Conservation (phyloP, 2,797 vertebrate genomes). For the Galagoides demidoff region DNA sequence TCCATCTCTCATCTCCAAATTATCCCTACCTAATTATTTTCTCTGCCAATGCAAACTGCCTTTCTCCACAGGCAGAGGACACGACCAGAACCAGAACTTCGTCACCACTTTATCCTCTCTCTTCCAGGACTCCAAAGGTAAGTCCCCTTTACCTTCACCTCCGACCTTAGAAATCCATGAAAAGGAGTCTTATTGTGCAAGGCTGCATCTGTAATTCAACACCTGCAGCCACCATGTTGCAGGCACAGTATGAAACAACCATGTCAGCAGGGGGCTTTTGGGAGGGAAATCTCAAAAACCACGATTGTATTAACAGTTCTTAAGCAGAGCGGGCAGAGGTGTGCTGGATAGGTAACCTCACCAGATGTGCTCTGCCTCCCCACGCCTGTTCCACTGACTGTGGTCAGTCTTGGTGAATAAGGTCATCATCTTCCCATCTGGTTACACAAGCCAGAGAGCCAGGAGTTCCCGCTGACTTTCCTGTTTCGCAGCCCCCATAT, state of each 20-base stretch:
- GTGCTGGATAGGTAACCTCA: not conserved
- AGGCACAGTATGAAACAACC: too few species aligned
- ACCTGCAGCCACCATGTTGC: too few species aligned
- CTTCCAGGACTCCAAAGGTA: not conserved
- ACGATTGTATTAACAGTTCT: not conserved
- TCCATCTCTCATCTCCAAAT: not conserved
- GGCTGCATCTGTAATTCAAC: not conserved
- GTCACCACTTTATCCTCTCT: not conserved
- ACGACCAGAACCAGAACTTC: too few species aligned
- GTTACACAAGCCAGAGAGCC: not conserved
- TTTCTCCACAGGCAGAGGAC: not conserved
- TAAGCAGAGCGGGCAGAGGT: not conserved
- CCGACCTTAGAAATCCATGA: not conserved
- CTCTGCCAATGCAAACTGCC: not conserved
- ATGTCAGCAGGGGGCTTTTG: not conserved
- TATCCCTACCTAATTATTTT: not conserved
- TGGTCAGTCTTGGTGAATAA: not conserved
- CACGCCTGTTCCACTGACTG: not conserved
- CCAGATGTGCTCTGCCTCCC: not conserved
- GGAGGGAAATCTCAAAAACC: not conserved
- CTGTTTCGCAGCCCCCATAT: rapidly evolving
- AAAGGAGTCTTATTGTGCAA: not conserved
- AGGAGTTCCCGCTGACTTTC: not conserved
- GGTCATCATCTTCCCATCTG: not conserved
- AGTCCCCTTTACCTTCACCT: not conserved